These are phyloP conservation scores for Drusus annulatus DNA, from an alignment of 1,140 invertebrate species.

Conservation along the genomic window DNA sequence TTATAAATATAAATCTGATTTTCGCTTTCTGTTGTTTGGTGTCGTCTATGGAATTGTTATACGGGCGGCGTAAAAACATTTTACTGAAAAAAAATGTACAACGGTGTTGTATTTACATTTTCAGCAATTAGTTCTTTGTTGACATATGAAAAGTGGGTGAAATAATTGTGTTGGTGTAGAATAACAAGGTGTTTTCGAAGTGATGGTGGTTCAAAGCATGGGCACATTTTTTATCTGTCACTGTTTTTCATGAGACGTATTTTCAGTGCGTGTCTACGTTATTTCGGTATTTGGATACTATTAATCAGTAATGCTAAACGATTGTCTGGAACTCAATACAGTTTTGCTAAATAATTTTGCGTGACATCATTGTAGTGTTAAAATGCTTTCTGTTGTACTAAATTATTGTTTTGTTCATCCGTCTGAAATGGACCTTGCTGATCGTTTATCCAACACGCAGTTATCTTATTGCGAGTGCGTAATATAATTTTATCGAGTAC, in stretches of 20 bases:
- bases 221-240: slow-evolving; percentile 53
- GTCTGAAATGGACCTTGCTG: slow-evolving; percentile 23
- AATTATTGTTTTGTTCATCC: slow-evolving; percentile 44
- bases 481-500: slow-evolving; percentile 9
- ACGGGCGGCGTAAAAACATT: slow-evolving; percentile 53
- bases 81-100: slow-evolving; percentile 46
- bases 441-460: slow-evolving; percentile 47
- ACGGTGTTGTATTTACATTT: slow-evolving; percentile 45
- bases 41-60: slow-evolving; percentile 45
- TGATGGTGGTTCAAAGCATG: slow-evolving; percentile 29
- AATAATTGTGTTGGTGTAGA: background rate
- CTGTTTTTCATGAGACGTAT: slow-evolving; percentile 49
- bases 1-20: background rate
- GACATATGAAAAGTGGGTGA: slow-evolving; percentile 32
- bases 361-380: background rate
- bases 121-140: slow-evolving; percentile 30
- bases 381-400: slow-evolving; percentile 16
- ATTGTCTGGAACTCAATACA: background rate
- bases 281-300: slow-evolving; percentile 42
- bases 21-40: background rate
- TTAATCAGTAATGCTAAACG: slow-evolving; percentile 11
- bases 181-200: slow-evolving; percentile 3
- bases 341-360: background rate
- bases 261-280: slow-evolving; percentile 49
- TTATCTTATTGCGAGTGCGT: slow-evolving; percentile 35